Conservation (phyloP, 1,140 invertebrate genomes). For the Muscidifurax raptorellus region DNA sequence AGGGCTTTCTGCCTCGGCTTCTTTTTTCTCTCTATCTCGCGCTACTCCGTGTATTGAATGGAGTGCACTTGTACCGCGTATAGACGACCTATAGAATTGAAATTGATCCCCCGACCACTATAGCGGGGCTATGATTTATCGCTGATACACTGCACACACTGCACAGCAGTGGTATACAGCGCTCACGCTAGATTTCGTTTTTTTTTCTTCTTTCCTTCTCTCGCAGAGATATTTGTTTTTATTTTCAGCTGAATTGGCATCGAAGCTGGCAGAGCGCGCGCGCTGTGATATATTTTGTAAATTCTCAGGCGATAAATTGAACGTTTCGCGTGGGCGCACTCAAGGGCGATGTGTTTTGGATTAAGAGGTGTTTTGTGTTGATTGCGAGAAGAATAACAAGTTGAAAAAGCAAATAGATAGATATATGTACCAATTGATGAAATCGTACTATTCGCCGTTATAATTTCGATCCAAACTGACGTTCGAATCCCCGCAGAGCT, state of each 20-base stretch:
- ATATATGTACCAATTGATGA: no score
- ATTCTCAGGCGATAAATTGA: conserved; percentile 28
- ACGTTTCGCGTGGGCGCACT: conserved; percentile 31
- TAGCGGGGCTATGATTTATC: conserved; percentile 34
- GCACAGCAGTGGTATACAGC: not conserved
- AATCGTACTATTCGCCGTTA: not conserved
- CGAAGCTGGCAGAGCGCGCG: not conserved
- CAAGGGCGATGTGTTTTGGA: not conserved
- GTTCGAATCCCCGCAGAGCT: no score
- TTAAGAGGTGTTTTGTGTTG: not conserved
- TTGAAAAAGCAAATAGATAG: not conserved
- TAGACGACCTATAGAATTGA: conserved; percentile 15
- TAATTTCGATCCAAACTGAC: not conserved
- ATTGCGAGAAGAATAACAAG: not conserved
- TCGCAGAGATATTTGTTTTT: conserved; percentile 14
- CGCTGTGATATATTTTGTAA: conserved; percentile 25
- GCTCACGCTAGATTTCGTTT: conserved; percentile 21
- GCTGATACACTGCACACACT: conserved; percentile 9
- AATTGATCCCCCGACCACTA: conserved; percentile 29
- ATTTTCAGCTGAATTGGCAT: not conserved
- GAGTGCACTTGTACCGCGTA: conserved; percentile 8
- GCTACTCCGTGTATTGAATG: conserved; percentile 5
- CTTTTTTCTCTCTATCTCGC: not conserved
- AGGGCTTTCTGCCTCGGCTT: not conserved
- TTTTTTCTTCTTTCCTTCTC: not conserved